A percentile compares a stretch with the other conserved stretches of the same genome.
phyloP scores from a whole-genome alignment of 2,113 vertebrate species.

The Otis tarda region DNA sequence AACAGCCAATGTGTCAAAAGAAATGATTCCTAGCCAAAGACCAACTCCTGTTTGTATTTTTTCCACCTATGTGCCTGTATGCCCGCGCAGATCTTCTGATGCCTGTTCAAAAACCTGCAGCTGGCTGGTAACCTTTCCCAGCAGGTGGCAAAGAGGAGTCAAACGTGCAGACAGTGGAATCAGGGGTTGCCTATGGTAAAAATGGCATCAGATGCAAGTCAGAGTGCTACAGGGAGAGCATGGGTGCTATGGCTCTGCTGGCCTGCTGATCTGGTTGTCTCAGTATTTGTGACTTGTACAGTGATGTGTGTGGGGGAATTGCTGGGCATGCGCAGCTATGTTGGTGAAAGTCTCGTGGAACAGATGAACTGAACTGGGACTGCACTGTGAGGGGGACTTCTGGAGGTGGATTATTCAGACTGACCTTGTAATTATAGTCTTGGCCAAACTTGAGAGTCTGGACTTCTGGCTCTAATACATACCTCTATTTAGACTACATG shows the following conservation, averaged over 20 bases:
- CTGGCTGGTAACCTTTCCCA: constrained; percentile 15
- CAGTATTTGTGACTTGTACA: not conserved
- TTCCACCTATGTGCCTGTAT: not conserved
- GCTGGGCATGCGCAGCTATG: not conserved
- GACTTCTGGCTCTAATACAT: not conserved
- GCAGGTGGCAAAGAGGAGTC: not conserved
- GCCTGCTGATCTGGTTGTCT: not conserved
- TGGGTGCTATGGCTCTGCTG: not conserved
- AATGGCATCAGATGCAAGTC: not conserved
- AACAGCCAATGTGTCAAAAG: not conserved
- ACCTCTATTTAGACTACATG: not conserved
- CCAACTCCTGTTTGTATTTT: not conserved
- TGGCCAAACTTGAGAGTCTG: not conserved
- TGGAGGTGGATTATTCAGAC: not conserved
- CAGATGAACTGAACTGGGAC: not conserved
- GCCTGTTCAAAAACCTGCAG: not conserved
- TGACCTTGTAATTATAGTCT: not conserved
- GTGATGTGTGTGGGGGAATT: fast-evolving
- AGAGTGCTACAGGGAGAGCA: not conserved
- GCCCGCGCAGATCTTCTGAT: not conserved
- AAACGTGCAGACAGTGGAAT: not conserved
- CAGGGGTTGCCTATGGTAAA: not conserved
- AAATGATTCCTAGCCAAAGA: not conserved
- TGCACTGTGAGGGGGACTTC: not conserved
- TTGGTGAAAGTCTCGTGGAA: not conserved